Conservation (phyloP, 1,140 invertebrate genomes). For the Rhizoglyphus robini region DNA sequence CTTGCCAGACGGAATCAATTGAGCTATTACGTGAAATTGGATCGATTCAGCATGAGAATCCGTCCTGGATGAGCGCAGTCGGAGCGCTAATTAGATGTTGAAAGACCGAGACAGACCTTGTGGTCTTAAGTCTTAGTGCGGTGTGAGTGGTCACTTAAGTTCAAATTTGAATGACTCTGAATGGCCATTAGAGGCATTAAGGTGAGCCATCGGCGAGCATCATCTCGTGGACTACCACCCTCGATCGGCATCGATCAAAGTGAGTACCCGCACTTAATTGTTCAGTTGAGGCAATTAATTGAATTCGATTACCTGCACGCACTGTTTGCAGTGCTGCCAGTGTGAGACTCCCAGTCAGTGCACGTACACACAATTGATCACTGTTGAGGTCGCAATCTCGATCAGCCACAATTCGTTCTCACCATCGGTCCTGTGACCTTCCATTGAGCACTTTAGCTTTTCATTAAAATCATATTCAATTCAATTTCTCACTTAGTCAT, state of each 20-base stretch:
- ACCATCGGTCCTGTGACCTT: no score
- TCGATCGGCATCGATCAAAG: not conserved
- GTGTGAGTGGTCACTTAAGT: no score
- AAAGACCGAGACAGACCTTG: not conserved
- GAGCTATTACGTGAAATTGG: slow-evolving; percentile 9
- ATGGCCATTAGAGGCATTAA: no score
- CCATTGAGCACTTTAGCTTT: not conserved
- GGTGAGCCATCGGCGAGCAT: no score
- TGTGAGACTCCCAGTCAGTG: not conserved
- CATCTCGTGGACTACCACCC: not conserved
- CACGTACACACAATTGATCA: not conserved
- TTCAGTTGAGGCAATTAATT: not conserved
- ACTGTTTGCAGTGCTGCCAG: no score
- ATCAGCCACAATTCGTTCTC: no score
- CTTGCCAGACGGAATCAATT: no score
- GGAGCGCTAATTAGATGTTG: slow-evolving; percentile 12
- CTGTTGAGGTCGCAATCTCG: no score
- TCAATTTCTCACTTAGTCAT: no score
- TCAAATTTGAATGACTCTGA: no score
- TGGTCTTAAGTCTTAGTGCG: no score
- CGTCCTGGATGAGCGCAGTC: not conserved
- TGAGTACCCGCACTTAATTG: not conserved
- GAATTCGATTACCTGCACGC: not conserved
- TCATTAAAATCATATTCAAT: not conserved
- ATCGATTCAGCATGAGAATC: not conserved